Base-by-base conservation (phyloP, 2,797 vertebrate genomes). In the Labeo calbasu region DNA sequence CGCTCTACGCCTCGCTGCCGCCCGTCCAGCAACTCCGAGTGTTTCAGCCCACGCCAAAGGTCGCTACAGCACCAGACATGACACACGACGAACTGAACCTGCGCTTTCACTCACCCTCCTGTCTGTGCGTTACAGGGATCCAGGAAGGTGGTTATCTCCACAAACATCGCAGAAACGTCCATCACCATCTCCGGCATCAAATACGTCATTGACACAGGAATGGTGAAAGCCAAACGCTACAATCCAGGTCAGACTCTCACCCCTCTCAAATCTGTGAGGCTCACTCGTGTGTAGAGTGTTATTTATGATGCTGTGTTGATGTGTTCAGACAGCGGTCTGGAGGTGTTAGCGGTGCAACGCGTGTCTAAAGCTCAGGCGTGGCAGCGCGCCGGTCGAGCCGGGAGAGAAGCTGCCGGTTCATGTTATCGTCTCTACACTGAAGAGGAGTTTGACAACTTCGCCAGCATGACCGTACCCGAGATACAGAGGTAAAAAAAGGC, bases 201-300 rank as follows among this genome's bases (percentile, higher is more conserved):
- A 92, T 98, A 94, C 0, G 96, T 99, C 81, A 94, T 99, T 53
- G 98, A 99, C 91, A 98, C 97, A 0, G 98, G 98, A 87, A 98
- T 99, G 97, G 98, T 99, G 82, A 99, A 99, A 93, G 97, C 98
- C 84, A 99, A 99, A 91, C 96, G 96, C 55, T 99, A 97, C 91
- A 99, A 92, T 85, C 97, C 98, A 59, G 98, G 98, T 99, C 87
- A 96, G 95, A 77, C 0, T 0, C 76, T 72, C 32, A 2, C 4
- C 4, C n/a, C 32, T n/a, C 13, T 32, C 51, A 53, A 2, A 8
- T 21, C 19, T 25, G 43, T 63, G 25, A 63, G 28, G 6, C 14
- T 63, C 61, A 63, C 25, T 63, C 55, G 13, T 8, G 61, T 65
- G 25, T 15, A 28, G 6, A 32, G 28, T 8, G 28, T 17, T 65